These are phyloP conservation scores for Brienomyrus brachyistius DNA, from an alignment of 2,113 vertebrate genomes.

Conservation along the genomic window DNA sequence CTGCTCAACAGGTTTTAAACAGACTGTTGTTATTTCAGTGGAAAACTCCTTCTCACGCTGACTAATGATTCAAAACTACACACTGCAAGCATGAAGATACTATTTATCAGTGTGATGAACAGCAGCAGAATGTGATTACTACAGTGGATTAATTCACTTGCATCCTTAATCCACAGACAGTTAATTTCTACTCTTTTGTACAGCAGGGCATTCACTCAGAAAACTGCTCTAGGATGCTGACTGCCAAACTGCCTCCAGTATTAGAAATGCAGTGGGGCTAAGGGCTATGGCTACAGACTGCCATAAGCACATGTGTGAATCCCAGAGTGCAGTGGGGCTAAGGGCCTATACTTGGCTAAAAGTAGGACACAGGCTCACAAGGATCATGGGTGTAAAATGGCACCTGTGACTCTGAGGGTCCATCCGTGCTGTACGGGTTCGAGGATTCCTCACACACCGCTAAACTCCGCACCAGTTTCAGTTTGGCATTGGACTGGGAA, in stretches of 20 bases:
- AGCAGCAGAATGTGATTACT: not conserved
- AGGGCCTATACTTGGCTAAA: not conserved
- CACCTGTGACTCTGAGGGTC: conserved; percentile 79
- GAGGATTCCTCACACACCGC: conserved; percentile 95
- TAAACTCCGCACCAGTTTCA: conserved; percentile 92
- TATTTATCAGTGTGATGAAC: not conserved
- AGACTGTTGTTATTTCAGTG: not conserved
- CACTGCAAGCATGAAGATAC: not conserved
- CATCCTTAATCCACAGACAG: not conserved
- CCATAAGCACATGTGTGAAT: not conserved
- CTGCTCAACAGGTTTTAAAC: not conserved
- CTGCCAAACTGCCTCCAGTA: not conserved
- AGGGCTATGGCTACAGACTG: not conserved
- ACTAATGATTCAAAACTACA: not conserved
- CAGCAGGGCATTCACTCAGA: not conserved
- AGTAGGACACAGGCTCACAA: not conserved
- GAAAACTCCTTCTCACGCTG: not conserved
- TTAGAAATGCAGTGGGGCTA: not conserved
- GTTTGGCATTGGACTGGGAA: conserved; percentile 88
- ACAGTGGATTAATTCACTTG: not conserved
- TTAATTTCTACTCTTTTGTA: not conserved
- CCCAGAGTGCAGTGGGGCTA: not conserved
- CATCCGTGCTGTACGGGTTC: conserved; percentile 74
- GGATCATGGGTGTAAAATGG: not conserved
- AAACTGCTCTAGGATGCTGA: not conserved